Base-by-base conservation (phyloP, 2,888 invertebrate genomes). In the Epinotia ramella region DNA sequence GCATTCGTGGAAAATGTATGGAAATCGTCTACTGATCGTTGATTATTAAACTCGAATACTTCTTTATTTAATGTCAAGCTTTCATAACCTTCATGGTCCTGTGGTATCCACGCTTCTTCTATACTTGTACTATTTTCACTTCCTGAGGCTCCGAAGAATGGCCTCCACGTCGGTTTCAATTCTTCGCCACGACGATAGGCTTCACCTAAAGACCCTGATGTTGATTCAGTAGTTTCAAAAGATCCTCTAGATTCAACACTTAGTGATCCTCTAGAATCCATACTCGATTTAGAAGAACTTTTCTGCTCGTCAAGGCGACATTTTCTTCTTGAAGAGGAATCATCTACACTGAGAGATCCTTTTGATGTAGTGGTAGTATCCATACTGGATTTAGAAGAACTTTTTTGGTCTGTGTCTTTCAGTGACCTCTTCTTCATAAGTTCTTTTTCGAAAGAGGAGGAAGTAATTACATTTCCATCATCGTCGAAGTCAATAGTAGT, bases 91-190 rank as follows among this genome's bases (percentile, higher is more conserved):
- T 96, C 96, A 57, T 96, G 96, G 85, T 97, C 97, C 65, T 97
- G 96, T 12, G 97, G 97, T 83, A 97, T 96, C 95, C 97, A 96
- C 7, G 96, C 97, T 86, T 98, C 98, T 88, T 98, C 98, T 64
- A 97, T 95, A 86, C 97, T 98, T 4, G 97, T 97, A 78, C 97
- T 97, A 56, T 97, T 97, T 69, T 97, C 97, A 85, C 97, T 97
- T 3, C 95, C 95, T 1, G 94, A 95, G 85, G 97, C 97, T 18
- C 98, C 95, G 28, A 97, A 96, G 86, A 97, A 98, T 3, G 97
- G 97, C 82, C 96, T 96, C 97, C 97, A 97, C 0, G 97, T 97
- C 4, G 97, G 96, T 86, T 96, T 97, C 72, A 97, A 92, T 85
- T 97, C 97, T 85, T 96, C 96, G 1, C 96, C 96, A 3, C 96